phyloP scores from a whole-genome alignment of 2,888 invertebrate species.

The Frankliniella fusca region DNA sequence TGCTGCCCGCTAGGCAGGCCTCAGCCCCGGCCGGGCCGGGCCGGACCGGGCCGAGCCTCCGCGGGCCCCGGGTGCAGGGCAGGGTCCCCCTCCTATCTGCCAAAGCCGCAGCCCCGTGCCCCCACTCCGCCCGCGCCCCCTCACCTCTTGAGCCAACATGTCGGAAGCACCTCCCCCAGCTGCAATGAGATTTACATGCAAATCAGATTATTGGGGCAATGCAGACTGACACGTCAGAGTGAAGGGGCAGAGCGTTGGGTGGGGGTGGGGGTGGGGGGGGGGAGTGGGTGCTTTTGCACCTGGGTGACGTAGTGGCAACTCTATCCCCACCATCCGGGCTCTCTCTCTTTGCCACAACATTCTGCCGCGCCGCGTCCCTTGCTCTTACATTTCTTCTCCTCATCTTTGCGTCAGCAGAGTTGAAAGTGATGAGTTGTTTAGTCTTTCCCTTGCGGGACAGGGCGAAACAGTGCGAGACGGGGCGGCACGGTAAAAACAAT shows the following conservation, averaged over 20 bases:
- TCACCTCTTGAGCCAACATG: too few species aligned
- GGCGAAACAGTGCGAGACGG: too few species aligned
- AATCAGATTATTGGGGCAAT: background rate
- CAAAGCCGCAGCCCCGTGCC: background rate
- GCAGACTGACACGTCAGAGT: too few species aligned
- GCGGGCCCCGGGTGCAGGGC: background rate
- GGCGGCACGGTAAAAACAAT: too few species aligned
- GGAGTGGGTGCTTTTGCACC: background rate
- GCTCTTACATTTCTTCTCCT: too few species aligned
- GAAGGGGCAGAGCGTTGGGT: background rate
- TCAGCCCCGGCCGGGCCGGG: background rate
- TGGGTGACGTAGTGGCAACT: background rate
- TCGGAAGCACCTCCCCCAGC: too few species aligned
- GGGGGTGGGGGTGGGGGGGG: background rate
- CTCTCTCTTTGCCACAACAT: too few species aligned
- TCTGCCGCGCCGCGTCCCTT: too few species aligned
- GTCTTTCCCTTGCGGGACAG: too few species aligned
- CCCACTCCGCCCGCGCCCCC: background rate
- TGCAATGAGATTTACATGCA: background rate
- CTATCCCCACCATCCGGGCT: too few species aligned
- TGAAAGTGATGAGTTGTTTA: too few species aligned
- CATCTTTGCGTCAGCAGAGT: too few species aligned
- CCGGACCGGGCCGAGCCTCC: background rate
- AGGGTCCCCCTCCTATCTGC: background rate
- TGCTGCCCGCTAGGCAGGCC: background rate